Evolutionary conservation across 2,888 invertebrate species (phyloP), one percentile per base, ranked within the genome.

Genomic region (Bembecia ichneumoniformis): DNA sequence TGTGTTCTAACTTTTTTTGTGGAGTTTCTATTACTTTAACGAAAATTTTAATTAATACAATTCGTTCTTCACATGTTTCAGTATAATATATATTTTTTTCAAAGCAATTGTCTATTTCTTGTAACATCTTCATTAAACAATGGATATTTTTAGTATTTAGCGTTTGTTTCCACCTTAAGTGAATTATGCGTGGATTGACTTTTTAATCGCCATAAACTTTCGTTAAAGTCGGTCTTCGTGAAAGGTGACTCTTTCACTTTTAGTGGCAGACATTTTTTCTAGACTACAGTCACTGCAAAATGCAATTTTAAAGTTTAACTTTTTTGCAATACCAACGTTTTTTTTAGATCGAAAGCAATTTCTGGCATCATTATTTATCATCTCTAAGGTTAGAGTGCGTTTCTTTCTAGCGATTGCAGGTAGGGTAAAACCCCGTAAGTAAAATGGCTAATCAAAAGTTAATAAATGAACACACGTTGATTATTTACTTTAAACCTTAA

Each of bases 371-470:
- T 28, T 28, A 28, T 28, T 28, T 28, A 28, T 28, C 9, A 28
- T 28, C 28, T 28, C 9, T 28, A 28, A 28, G 28, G 9, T 28
- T 28, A 28, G 28, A 28, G 28, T 28, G 28, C 28, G 28, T 28
- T 28, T 28, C 9, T 28, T 9, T 28, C 9, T 28, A 28, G 28
- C 28, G 1, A 9, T 28, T 28, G 28, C 28, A 40, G 46, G 48
- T 50, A 50, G 48, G 52, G 50, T 46, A 50, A 48, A 52, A 48
- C 43, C 45, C 48, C 45, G 9, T 28, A 28, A 28, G 9, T 7
- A 28, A 28, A 5, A 28, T 28, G 7, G 16, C 47, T 47, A 35
- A 40, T 46, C 35, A 10, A 47, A 50, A 47, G 44, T 40, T 13
- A 28, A 46, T 52, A 35, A 46, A 40, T n/a, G n/a, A n/a, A n/a